Conservation (phyloP, 2,113 vertebrate genomes). For the Seriola rivoliana region DNA sequence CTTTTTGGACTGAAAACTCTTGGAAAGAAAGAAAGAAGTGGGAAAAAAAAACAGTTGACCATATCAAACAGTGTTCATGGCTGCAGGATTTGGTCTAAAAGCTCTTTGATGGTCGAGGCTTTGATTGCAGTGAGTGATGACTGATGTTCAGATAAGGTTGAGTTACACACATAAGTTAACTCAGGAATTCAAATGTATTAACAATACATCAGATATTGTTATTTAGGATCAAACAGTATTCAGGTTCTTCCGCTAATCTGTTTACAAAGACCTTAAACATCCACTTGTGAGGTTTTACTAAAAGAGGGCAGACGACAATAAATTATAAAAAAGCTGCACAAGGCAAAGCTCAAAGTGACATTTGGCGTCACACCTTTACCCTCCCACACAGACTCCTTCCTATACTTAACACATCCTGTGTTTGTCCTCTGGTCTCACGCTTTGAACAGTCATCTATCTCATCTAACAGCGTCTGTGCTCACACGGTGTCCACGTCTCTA, state of each 20-base stretch:
- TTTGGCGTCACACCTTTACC: constrained; percentile 16
- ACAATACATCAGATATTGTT: background rate
- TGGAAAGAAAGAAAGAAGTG: too few species aligned
- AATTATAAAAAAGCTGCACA: background rate
- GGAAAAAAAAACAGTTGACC: constrained; percentile 9
- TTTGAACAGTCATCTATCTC: constrained; percentile 18
- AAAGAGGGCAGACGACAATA: background rate
- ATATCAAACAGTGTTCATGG: constrained; percentile 42
- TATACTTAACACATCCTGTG: constrained; percentile 51
- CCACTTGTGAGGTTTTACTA: background rate
- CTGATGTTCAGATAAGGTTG: constrained; percentile 18
- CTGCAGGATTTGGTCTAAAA: background rate
- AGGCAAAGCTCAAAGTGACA: constrained; percentile 35
- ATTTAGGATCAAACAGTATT: background rate
- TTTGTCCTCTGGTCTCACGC: constrained; percentile 35
- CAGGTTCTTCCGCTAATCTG: background rate
- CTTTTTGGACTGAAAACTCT: too few species aligned
- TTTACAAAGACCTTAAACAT: background rate
- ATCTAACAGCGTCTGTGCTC: background rate
- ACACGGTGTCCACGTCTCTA: background rate
- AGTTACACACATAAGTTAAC: background rate
- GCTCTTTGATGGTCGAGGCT: constrained; percentile 42
- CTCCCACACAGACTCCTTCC: constrained; percentile 26
- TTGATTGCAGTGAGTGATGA: constrained; percentile 31
- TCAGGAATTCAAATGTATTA: background rate